Evolutionary conservation across 2,888 invertebrate genomes (phyloP).

Genomic region (Camptogramma bilineatum): DNA sequence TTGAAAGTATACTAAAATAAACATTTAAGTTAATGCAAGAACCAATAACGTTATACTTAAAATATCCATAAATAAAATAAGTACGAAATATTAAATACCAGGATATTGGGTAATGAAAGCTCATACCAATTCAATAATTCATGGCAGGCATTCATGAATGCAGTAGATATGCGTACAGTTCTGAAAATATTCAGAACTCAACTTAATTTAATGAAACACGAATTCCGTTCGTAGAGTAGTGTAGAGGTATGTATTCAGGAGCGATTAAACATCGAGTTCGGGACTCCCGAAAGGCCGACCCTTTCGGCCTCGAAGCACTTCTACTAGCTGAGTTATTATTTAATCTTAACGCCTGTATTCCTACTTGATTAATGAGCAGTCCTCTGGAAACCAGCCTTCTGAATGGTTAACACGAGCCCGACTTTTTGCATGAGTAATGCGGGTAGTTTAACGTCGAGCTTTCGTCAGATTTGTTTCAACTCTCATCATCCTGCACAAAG

Average conservation of each 20-base stretch:
- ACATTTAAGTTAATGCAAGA: too few species aligned
- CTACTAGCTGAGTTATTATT: slow-evolving; percentile 29
- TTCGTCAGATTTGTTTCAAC: background rate
- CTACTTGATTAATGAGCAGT: slow-evolving; percentile 28
- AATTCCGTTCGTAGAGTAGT: slow-evolving; percentile 1
- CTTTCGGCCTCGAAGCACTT: slow-evolving; percentile 2
- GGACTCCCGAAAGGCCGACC: slow-evolving; percentile 9
- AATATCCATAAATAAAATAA: background rate
- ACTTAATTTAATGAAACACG: background rate
- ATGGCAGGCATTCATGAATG: too few species aligned
- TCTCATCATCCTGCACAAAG: background rate
- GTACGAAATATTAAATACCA: too few species aligned
- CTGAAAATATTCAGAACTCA: background rate
- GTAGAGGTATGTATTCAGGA: background rate
- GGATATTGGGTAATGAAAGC: too few species aligned
- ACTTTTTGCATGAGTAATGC: slow-evolving; percentile 2
- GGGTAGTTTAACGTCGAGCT: background rate
- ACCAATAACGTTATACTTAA: too few species aligned
- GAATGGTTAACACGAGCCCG: slow-evolving; percentile 4
- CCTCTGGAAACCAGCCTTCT: slow-evolving; percentile 7
- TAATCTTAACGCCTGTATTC: slow-evolving; percentile 31
- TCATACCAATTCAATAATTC: too few species aligned
- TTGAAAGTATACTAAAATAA: too few species aligned
- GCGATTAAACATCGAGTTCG: slow-evolving; percentile 3
- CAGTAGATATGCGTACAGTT: background rate